Evolutionary conservation across 2,888 invertebrate genomes (phyloP).

Genomic region (Cephalotes varians): DNA sequence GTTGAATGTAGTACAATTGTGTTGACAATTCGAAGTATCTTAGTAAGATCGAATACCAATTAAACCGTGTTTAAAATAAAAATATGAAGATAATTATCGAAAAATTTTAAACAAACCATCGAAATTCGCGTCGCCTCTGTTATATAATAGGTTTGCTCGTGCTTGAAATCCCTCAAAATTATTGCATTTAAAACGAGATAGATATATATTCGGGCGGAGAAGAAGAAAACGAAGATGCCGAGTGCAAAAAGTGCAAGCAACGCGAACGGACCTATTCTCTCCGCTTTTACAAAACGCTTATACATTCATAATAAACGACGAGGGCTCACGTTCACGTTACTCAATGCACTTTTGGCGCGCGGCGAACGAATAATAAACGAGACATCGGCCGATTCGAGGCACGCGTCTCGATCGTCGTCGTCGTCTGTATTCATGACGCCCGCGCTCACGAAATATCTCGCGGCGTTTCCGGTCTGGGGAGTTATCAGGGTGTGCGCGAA

Average conservation of each 20-base stretch:
- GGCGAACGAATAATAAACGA: constrained; percentile 47
- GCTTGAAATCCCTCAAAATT: too few relatives aligned
- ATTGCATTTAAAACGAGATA: too few relatives aligned
- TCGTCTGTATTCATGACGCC: constrained; percentile 44
- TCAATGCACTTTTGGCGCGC: background rate
- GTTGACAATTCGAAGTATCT: background rate
- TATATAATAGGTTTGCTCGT: too few relatives aligned
- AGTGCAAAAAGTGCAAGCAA: too few relatives aligned
- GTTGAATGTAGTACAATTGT: background rate
- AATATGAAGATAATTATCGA: background rate
- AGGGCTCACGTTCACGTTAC: background rate
- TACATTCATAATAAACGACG: background rate
- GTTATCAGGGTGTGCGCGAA: constrained; percentile 49
- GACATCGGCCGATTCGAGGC: constrained; percentile 38
- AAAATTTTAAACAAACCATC: background rate
- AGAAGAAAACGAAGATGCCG: too few relatives aligned
- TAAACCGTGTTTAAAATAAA: background rate
- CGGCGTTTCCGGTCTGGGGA: constrained; percentile 33
- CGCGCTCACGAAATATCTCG: constrained; percentile 44
- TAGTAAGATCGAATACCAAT: background rate
- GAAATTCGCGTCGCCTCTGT: background rate
- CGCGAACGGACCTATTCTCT: too few relatives aligned
- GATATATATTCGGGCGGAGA: too few relatives aligned
- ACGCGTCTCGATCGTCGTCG: constrained; percentile 27
- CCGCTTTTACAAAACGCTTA: constrained; percentile 10